Conservation (phyloP, 2,797 vertebrate genomes). For the Mareca strepera region DNA sequence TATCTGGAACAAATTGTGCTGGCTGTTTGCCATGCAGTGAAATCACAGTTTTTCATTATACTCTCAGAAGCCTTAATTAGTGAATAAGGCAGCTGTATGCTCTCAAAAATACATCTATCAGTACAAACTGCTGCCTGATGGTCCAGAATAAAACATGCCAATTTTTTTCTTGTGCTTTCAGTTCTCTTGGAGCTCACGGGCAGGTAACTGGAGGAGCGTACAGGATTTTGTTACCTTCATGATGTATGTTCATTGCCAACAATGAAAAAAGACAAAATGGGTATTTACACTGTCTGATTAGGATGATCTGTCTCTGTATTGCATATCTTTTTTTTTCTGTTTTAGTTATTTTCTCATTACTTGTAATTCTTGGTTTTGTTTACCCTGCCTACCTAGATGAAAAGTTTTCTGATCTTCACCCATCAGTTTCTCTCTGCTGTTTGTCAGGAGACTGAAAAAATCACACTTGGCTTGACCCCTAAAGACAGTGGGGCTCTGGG, state of each 20-base stretch:
- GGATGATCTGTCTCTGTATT: neutral
- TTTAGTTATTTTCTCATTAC: neutral
- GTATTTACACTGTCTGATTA: constrained; percentile 17
- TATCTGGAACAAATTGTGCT: constrained; percentile 70
- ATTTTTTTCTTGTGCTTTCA: neutral
- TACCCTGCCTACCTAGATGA: neutral
- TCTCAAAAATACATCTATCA: constrained; percentile 68
- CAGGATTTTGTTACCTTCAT: neutral
- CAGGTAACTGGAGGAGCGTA: neutral
- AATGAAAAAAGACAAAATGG: constrained; percentile 6
- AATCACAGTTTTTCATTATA: constrained; percentile 64
- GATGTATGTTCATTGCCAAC: neutral
- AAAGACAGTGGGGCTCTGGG: neutral
- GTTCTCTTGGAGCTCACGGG: neutral
- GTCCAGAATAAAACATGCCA: constrained; percentile 43
- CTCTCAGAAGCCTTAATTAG: constrained; percentile 69
- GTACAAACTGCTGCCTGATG: constrained; percentile 44
- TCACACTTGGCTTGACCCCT: neutral
- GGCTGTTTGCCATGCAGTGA: constrained; percentile 66
- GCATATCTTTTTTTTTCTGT: neutral
- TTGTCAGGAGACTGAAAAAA: neutral
- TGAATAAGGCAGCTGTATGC: constrained; percentile 73
- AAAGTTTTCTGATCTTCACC: neutral
- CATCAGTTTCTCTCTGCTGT: neutral
- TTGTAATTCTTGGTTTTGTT: neutral